Evolutionary conservation across 2,113 vertebrate genomes (phyloP), one percentile per base, ranked within the genome.

Genomic region (Takifugu flavidus): DNA sequence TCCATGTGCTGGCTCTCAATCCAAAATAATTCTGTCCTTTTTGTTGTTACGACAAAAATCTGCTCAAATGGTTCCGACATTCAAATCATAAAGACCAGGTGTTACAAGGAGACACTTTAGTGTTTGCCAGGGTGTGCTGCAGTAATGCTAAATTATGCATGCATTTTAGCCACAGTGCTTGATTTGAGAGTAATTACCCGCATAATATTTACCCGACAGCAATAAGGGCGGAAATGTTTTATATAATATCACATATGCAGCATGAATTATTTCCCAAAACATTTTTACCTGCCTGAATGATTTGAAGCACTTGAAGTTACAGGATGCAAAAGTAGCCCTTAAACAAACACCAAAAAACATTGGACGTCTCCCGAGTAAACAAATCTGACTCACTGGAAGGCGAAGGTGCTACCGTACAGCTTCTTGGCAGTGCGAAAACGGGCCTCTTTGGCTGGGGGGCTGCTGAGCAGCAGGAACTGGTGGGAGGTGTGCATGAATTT

Each of bases 401-500:
- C 96, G 0, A 98, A 98, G 75, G 96, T 98, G 94, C 97, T 99
- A 89, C 97, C 97, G 0, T 99, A 98, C 57, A 99, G 94, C 69
- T 98, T 98, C 91, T 98, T 98, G 89, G 95, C 96, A 0, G 96
- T 98, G 88, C 97, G 96, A 86, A 98, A 98, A 59, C 97, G 94
- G 34, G 97, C 97, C 79, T 98, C 96, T 91, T 98, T 98, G 75
- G 97, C 96, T 0, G 96, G 96, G 56, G 97, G 96, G 82, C 97
- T 98, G 93, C 96, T 99, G 90, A 99, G 95, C 88, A 99, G 91
- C 87, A 99, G 93, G 90, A 98, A 98, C 91, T 98, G 96, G 91
- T 98, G 97, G 75, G 97, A 98, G 73, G 96, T 99, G 93, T 98
- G 96, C 97, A 98, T 99, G 92, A 99, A 99, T 92, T 98, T 98